Base-by-base conservation (phyloP, 2,113 vertebrate genomes). In the Sula dactylatra region DNA sequence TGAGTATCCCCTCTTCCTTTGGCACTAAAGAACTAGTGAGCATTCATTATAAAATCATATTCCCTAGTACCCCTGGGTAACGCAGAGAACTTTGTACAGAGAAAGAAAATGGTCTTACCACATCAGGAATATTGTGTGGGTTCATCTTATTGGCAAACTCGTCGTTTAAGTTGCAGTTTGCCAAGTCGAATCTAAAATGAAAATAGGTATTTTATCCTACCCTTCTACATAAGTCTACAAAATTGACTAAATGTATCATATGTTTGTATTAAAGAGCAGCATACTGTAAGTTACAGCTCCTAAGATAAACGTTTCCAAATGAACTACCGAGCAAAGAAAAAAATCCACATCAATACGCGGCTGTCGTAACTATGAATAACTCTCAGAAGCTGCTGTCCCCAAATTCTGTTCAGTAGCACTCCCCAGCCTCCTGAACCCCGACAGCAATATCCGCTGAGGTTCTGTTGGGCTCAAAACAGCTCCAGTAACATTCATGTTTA, bases 81-180 rank as follows among this genome's bases (percentile, higher is more conserved):
- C 0, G 1, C 10, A 82, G 47, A 66, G 65, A 45, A 14, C 25
- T 59, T 10, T 9, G 29, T 5, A 12, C 8, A 83, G 13, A 72
- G 24, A 54, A 44, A 73, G 31, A 59, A 59, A 50, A 80, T 5
- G 78, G 59, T 26, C 99, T 98, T 98, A 99, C 99, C 99, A 99
- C 99, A 64, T 99, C 99, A 94, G 99, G 99, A 72, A 99, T 81
- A 72, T 94, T 97, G 32, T 99, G 98, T 4, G 99, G 98, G 90
- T 99, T 99, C 98, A 99, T 99, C 98, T 99, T 99, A 94, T 99
- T 99, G 96, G 99, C 98, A 98, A 98, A 97, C 55, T 99, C 99
- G 17, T 99, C 99, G 38, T 99, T 99, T 93, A 99, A 76, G 92
- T 99, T 99, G 95, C 99, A 99, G 93, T 99, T 99, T 31, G 98